Evolutionary conservation across 2,797 vertebrate genomes (phyloP).

Genomic region (Varecia variegata): DNA sequence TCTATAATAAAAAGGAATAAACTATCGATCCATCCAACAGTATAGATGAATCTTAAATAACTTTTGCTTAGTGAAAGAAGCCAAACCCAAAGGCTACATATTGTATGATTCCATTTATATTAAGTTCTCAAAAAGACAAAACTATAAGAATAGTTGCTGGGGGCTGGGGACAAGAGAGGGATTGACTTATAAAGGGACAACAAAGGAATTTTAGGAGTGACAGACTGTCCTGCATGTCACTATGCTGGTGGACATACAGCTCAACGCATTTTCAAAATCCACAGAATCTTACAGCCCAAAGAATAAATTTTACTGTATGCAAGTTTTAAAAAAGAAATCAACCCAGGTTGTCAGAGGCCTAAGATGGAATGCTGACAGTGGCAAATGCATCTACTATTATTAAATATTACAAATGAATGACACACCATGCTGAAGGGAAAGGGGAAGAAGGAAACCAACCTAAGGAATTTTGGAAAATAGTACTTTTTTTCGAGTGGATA

Average conservation of each 20-base stretch:
- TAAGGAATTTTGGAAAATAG: not conserved
- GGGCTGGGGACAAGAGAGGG: not conserved
- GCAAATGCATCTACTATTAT: not conserved
- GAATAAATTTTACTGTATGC: not conserved
- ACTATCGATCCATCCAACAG: not conserved
- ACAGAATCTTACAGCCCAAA: not conserved
- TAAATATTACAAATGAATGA: not conserved
- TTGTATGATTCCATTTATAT: not conserved
- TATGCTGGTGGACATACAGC: not conserved
- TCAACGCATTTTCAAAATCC: not conserved
- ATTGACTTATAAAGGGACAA: not conserved
- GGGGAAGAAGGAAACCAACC: not conserved
- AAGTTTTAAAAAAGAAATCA: not conserved
- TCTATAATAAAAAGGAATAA: not conserved
- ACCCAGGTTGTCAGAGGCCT: not conserved
- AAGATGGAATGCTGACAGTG: not conserved
- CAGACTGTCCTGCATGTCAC: not conserved
- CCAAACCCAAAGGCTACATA: not conserved
- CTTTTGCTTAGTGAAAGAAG: not conserved
- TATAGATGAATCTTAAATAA: not conserved
- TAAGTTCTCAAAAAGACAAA: not conserved
- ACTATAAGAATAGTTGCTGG: not conserved
- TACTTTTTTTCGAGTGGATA: not conserved
- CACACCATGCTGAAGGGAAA: accelerated
- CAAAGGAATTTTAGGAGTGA: not conserved